Evolutionary conservation across 2,888 invertebrate genomes (phyloP).

Genomic region (Aleiodes testaceus): DNA sequence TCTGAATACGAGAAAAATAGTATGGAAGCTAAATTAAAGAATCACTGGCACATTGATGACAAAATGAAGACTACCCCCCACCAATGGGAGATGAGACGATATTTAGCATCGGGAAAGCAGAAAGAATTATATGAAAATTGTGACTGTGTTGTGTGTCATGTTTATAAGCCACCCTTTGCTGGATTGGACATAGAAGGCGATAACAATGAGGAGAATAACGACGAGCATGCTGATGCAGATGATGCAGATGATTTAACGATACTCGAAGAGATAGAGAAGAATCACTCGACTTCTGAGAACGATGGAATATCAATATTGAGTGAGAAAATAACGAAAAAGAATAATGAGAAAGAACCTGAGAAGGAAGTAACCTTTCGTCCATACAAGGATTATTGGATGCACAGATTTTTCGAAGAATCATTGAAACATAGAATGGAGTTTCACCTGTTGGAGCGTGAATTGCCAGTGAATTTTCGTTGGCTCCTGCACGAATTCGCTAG

Average conservation of each 20-base stretch:
- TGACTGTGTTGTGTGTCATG: constrained; percentile 1
- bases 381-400: constrained; percentile 67
- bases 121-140: not conserved
- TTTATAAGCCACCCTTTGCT: not conserved
- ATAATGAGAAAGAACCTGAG: not conserved
- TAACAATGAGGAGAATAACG: constrained; percentile 27
- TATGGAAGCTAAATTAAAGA: constrained; percentile 18
- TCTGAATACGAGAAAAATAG: constrained; percentile 44
- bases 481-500: constrained; percentile 68
- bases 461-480: constrained; percentile 70
- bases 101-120: not conserved
- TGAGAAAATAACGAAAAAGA: constrained; percentile 31
- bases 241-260: constrained; percentile 22
- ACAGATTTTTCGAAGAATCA: not conserved
- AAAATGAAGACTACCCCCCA: not conserved
- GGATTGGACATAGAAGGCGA: constrained; percentile 32
- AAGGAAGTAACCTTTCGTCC: constrained; percentile 58
- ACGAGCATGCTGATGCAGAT: not conserved
- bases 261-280: constrained; percentile 18
- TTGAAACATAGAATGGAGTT: not conserved
- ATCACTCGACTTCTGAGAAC: constrained; percentile 29
- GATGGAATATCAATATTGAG: constrained; percentile 48
- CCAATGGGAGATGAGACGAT: not conserved
- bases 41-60: constrained; percentile 27
- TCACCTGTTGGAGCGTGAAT: constrained; percentile 59